Evolutionary conservation across 2,113 vertebrate genomes (phyloP).

Genomic region (Neofelis nebulosa): DNA sequence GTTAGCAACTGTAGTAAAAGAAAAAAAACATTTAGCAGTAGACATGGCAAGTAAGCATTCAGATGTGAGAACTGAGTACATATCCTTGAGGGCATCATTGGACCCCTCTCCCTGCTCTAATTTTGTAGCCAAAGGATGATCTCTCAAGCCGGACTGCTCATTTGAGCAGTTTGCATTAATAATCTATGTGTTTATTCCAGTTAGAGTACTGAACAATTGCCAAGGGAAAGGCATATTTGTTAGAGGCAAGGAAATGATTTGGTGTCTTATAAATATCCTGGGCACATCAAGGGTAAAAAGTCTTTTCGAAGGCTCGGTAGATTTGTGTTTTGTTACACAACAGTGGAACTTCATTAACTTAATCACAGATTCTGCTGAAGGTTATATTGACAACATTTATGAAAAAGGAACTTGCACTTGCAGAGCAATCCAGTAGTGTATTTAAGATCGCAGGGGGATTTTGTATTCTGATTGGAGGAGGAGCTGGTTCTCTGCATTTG

Average conservation of each 20-base stretch:
- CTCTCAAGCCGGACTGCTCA: neutral
- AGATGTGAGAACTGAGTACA: neutral
- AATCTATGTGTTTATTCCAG: neutral
- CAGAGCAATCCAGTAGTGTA: neutral
- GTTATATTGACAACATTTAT: neutral
- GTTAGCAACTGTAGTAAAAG: neutral
- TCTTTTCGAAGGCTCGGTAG: neutral
- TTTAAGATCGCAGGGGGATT: neutral
- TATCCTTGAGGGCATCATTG: neutral
- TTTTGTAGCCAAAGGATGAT: neutral
- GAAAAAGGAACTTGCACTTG: slow-evolving; percentile 9
- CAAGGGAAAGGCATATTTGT: neutral
- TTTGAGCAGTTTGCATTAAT: neutral
- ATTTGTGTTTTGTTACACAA: neutral
- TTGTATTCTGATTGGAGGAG: neutral
- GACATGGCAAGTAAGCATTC: neutral
- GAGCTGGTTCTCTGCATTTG: neutral
- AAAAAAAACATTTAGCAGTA: neutral
- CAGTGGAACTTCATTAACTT: slow-evolving; percentile 13
- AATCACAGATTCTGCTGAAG: neutral
- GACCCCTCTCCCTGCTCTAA: neutral
- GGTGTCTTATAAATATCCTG: neutral
- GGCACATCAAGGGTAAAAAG: neutral
- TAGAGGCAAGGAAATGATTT: slow-evolving; percentile 39
- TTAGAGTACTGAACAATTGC: neutral